Evolutionary conservation across 2,797 vertebrate species (phyloP), one percentile per base, ranked within the genome.

Genomic region (Sebastes kiyomatsui): DNA sequence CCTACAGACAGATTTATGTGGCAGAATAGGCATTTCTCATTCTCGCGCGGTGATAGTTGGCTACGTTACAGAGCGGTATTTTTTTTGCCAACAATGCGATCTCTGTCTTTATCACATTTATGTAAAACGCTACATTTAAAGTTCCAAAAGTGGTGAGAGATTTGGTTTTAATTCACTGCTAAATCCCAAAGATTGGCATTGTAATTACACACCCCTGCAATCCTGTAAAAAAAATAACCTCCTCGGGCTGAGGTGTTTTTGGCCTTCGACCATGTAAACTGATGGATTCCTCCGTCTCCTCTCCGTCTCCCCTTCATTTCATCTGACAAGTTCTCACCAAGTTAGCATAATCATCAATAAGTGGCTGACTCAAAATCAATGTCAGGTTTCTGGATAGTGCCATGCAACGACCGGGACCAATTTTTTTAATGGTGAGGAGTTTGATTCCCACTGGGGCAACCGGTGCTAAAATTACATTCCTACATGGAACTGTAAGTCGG

Each of bases 131-230:
- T 52, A 23, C 69, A 25, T 77, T 86, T 64, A 67, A 70, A 83
- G 58, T 80, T 82, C 7, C 4, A 9, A 67, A 32, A 76, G 67
- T 7, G 56, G 42, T 18, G 12, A 72, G 22, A 32, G 4, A 54
- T 75, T 73, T 62, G 28, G 25, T 73, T 79, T 82, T 30, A 81
- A 74, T 42, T 81, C 64, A 20, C 66, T 69, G 30, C 11, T 79
- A 77, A 89, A 82, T 69, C 71, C 68, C 23, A 9, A 68, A 73
- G 72, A 86, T 77, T 92, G 84, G 64, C 83, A 23, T 62, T 23
- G 60, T 61, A 85, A 85, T 90, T 81, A 84, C 80, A 80, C 64
- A 71, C 60, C 77, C 27, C 72, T 81, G 85, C 77, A 83, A 75
- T 82, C 64, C 13, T 68, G 67, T 81, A 62, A 73, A 83, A 86